Evolutionary conservation across 2,888 invertebrate genomes (phyloP), one percentile per base, ranked within the genome.

Genomic region (Quadroppia sp.): DNA sequence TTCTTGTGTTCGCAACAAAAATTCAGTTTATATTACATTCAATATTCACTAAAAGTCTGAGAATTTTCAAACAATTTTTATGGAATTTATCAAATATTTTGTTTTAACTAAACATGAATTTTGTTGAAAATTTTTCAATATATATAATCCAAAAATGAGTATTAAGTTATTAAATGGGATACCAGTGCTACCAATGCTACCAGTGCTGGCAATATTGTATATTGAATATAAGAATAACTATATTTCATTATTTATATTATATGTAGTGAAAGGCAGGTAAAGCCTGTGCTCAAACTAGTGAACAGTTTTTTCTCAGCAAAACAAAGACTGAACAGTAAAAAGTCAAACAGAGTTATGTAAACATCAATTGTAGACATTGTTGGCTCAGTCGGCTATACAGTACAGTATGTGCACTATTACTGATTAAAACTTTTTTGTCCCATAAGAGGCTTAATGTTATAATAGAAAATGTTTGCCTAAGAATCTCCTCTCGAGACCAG

Each of bases 371-470:
- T 69, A 69, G 40, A 69, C 69, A 69, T 69, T 69, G 69, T 69
- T 20, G 15, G 25, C 42, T 36, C n/a, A 69, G 69, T 69, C 28
- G 53, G 45, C 45, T 42, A 15, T 53, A 45, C 17, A 15, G 45
- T 15, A 59, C 59, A 9, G 25, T n/a, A 59, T 69, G 45, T 69
- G 42, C 42, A 69, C 69, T 42, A 69, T 45, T 69, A 45, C 40
- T 69, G 69, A 69, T 69, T 69, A 69, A 67, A 69, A 40, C 25
- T 69, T 64, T 56, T 69, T 69, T 40, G 69, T 69, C 69, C 69
- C 69, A 69, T 69, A 69, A 69, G 69, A 69, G 69, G 69, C 69
- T 69, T 69, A 69, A 69, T 69, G 45, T 42, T 45, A 69, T 69
- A 45, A 69, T 45, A 69, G 69, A 25, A 59, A 69, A 32, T 69